Conservation (phyloP, 37 sponge, comb jelly and placozoan species). For the Bolinopsis microptera region DNA sequence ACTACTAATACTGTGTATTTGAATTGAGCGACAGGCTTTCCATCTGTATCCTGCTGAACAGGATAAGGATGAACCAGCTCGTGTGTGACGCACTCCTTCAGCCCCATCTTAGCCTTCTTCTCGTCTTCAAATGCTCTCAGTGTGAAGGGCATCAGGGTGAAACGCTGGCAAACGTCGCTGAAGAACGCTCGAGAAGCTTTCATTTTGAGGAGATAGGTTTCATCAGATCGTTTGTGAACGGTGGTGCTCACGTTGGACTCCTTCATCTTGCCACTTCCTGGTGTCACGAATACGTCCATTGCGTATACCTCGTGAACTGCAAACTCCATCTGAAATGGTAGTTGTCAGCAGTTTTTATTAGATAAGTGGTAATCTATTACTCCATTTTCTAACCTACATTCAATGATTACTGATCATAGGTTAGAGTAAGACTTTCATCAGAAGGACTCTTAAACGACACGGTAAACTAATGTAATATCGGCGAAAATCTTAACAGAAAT, state of each 20-base stretch:
- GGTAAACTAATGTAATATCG: too few species aligned
- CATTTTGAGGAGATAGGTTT: slow-evolving; percentile 89
- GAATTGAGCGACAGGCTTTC: slow-evolving; percentile 93
- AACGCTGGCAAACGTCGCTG: slow-evolving; percentile 85
- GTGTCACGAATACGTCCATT: slow-evolving; percentile 86
- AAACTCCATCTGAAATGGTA: slow-evolving; percentile 87
- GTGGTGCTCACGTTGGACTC: slow-evolving; percentile 82
- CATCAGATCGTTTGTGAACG: slow-evolving; percentile 84
- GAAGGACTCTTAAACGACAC: too few species aligned
- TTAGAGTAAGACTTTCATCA: too few species aligned
- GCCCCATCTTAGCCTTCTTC: slow-evolving; percentile 91
- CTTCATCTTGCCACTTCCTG: slow-evolving; percentile 87
- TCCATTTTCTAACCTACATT: too few species aligned
- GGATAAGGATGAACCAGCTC: slow-evolving; percentile 90
- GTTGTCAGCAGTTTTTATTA: neutral
- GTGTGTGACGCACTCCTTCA: slow-evolving; percentile 95
- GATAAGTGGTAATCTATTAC: neutral
- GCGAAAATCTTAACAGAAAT: too few species aligned
- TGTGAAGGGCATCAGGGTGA: slow-evolving; percentile 71
- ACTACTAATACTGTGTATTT: slow-evolving; percentile 94
- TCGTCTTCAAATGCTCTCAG: slow-evolving; percentile 95
- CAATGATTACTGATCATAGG: too few species aligned
- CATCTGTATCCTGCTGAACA: slow-evolving; percentile 93
- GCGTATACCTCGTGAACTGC: slow-evolving; percentile 92
- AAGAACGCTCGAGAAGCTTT: slow-evolving; percentile 90